Evolutionary conservation across 2,888 invertebrate species (phyloP).

Genomic region (Falcaria lacertinaria): DNA sequence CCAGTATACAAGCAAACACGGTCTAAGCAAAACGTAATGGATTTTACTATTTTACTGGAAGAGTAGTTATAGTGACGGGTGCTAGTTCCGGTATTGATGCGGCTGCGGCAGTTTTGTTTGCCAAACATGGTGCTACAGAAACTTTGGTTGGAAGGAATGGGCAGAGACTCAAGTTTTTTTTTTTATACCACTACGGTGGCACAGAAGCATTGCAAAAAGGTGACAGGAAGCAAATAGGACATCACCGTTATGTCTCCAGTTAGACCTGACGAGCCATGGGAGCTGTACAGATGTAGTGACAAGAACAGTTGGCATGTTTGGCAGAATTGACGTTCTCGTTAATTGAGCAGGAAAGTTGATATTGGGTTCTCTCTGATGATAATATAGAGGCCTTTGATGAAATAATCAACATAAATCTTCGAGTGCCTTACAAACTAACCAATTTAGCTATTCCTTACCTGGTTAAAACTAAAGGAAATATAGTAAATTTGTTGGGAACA

Average conservation of each 20-base stretch:
- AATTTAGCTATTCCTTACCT: constrained; percentile 89
- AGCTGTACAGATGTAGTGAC: constrained; percentile 82
- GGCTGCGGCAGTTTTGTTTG: constrained; percentile 42
- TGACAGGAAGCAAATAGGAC: constrained; percentile 31
- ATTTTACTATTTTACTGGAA: constrained; percentile 46
- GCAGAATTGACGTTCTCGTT: constrained; percentile 85
- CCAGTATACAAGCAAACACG: constrained; percentile 2
- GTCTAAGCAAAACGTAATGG: constrained; percentile 26
- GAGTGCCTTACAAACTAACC: constrained; percentile 86
- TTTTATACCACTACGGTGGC: no score
- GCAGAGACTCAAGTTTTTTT: constrained; percentile 33
- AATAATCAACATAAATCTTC: constrained; percentile 89
- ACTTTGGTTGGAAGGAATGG: constrained; percentile 50
- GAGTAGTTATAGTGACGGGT: constrained; percentile 55
- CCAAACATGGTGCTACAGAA: constrained; percentile 42
- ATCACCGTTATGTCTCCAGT: constrained; percentile 54
- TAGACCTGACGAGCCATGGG: constrained; percentile 81
- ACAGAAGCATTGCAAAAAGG: constrained; percentile 26
- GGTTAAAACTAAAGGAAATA: constrained; percentile 85
- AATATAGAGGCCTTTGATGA: constrained; percentile 90
- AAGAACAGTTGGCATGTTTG: constrained; percentile 82
- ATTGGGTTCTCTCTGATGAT: constrained; percentile 86
- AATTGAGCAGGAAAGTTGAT: constrained; percentile 89
- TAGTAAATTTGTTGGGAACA: constrained; percentile 94
- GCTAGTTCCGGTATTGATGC: constrained; percentile 59